Evolutionary conservation across 2,113 vertebrate species (phyloP).

Genomic region (Elaphurus davidianus): DNA sequence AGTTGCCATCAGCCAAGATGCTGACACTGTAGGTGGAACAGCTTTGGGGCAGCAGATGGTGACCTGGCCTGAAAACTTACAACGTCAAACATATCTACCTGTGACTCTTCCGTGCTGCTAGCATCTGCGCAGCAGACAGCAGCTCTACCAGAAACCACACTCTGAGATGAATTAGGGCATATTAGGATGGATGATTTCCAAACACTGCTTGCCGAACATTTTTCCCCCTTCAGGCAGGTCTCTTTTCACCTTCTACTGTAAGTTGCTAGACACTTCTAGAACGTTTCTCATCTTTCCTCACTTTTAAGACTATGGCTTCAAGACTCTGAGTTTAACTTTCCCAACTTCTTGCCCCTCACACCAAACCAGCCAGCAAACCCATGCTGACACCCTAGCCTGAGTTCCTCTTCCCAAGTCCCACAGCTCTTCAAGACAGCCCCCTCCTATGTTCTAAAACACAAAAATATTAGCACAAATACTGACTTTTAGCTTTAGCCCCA

Average conservation of each 20-base stretch:
- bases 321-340: background rate
- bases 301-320: background rate
- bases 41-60: background rate
- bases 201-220: background rate
- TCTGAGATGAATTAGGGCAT: background rate
- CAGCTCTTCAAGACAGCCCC: background rate
- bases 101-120: background rate
- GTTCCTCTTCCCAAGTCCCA: background rate
- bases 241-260: background rate
- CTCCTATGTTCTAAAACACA: background rate
- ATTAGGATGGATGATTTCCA: background rate
- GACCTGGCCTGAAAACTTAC: background rate
- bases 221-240: background rate
- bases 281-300: background rate
- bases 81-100: accelerated
- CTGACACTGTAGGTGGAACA: background rate
- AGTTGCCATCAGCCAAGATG: background rate
- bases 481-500: background rate
- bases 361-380: background rate
- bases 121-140: background rate
- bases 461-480: too few species aligned
- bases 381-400: accelerated
- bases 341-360: background rate
- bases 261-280: background rate
- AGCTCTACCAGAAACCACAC: background rate